Conservation (phyloP, 2,888 invertebrate genomes). For the Clusia tigrina region DNA sequence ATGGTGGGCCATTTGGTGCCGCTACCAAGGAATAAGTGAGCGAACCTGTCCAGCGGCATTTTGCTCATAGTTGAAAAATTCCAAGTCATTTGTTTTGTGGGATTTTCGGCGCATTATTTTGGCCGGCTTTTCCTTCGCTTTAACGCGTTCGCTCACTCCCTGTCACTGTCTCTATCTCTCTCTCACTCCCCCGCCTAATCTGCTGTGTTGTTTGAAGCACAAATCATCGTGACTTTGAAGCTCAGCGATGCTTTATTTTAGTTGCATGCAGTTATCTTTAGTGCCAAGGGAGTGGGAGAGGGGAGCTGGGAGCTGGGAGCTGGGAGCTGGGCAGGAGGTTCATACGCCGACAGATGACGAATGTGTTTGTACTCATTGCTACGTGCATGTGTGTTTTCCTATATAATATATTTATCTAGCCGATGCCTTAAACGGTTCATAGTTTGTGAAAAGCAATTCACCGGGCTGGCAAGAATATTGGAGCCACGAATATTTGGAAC, state of each 20-base stretch:
- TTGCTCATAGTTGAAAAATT: conserved; percentile 40
- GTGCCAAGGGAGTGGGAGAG: neutral
- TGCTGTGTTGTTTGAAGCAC: conserved; percentile 3
- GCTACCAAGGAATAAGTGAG: neutral
- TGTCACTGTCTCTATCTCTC: neutral
- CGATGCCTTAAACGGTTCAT: too few relatives aligned
- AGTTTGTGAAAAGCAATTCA: too few relatives aligned
- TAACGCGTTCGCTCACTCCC: neutral
- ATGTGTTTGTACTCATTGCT: neutral
- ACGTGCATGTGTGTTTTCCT: neutral
- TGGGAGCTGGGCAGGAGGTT: too few relatives aligned
- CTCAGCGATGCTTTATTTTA: neutral
- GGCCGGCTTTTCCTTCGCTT: neutral
- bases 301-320: neutral
- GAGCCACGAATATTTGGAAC: too few relatives aligned
- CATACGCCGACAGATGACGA: neutral
- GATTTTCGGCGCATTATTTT: conserved; percentile 38
- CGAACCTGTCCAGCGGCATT: neutral
- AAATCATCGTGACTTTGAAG: conserved; percentile 1
- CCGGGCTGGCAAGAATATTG: too few relatives aligned
- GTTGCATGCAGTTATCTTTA: neutral
- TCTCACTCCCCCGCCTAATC: neutral
- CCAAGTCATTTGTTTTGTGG: conserved; percentile 50
- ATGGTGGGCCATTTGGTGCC: too few relatives aligned
- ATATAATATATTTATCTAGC: too few relatives aligned